These are phyloP conservation scores for Ciona savignyi DNA, from an alignment of 23 tunicate genomes.

Conservation along the genomic window DNA sequence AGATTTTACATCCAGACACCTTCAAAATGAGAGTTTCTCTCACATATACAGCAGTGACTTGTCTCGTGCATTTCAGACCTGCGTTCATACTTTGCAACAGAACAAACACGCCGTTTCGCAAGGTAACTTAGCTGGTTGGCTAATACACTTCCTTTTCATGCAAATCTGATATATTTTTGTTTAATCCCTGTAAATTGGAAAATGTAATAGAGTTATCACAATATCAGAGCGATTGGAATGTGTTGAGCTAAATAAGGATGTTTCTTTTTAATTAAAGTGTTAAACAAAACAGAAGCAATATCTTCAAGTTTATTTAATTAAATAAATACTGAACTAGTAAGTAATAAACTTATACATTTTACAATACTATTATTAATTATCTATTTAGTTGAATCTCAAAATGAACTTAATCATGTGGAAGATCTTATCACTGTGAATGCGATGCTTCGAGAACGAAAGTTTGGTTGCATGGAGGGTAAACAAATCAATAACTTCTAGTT, in stretches of 20 bases:
- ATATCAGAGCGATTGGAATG: no score
- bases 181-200: not conserved
- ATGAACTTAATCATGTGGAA: not conserved
- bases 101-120: slow-evolving; percentile 6
- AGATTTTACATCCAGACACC: no score
- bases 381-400: not conserved
- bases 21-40: slow-evolving; percentile 19
- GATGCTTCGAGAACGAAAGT: not conserved
- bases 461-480: not conserved
- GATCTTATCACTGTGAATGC: not conserved
- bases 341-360: no score
- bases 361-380: no score
- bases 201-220: no score
- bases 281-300: no score
- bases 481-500: no score
- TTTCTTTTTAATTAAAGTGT: no score
- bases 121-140: not conserved
- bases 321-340: no score
- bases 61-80: slow-evolving; percentile 17
- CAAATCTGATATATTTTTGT: not conserved
- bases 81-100: slow-evolving; percentile 5
- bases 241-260: no score
- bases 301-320: no score
- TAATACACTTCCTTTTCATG: no score
- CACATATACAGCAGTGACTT: slow-evolving; percentile 40